Percentiles rank a stretch among this genome's conserved stretches.
phyloP scores from a whole-genome alignment of 2,113 vertebrate genomes.

The Sprattus sprattus region DNA sequence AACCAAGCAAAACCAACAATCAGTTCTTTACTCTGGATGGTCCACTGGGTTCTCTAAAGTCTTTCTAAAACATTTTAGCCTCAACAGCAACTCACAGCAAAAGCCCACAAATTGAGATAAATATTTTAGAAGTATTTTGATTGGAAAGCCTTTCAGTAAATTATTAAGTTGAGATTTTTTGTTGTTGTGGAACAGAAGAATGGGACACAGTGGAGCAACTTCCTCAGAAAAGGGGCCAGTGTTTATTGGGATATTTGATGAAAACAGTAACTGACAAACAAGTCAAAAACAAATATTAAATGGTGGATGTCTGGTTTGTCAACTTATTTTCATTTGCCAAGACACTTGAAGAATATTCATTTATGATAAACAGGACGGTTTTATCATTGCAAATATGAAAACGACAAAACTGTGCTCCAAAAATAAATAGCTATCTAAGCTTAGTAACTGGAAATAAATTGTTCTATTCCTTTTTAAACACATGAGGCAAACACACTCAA shows the following conservation, averaged over 20 bases:
- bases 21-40: not conserved
- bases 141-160: not conserved
- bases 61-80: not conserved
- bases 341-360: not conserved
- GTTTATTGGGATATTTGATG: not conserved
- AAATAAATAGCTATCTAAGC: not conserved
- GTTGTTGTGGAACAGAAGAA: not conserved
- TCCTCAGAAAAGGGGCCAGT: not conserved
- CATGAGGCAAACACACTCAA: too few relatives aligned
- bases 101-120: not conserved
- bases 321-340: not conserved
- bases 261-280: not conserved
- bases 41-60: not conserved
- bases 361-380: not conserved
- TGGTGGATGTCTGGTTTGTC: not conserved
- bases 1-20: not conserved
- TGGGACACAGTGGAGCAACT: not conserved
- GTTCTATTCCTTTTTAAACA: not conserved
- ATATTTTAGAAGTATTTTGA: conserved; percentile 13
- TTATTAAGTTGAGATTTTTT: not conserved
- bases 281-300: not conserved
- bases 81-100: not conserved
- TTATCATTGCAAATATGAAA: not conserved
- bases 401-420: too few relatives aligned
- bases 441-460: not conserved